phyloP scores from a whole-genome alignment of 2,797 vertebrate genomes.

The Tangara arthus region DNA sequence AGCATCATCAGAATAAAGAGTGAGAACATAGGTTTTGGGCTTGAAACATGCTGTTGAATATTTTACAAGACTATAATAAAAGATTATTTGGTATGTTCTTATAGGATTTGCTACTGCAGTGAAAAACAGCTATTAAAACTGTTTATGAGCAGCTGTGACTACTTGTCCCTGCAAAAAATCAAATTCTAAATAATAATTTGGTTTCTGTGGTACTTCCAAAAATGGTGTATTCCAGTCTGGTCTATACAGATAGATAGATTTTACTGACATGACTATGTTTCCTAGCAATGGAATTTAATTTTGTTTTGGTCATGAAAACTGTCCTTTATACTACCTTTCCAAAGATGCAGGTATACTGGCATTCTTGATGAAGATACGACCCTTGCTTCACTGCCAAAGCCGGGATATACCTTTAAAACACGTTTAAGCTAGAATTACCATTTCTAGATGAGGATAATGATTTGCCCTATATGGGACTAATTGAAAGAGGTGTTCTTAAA shows the following conservation, averaged over 20 bases:
- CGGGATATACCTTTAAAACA: background rate
- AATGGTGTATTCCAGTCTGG: background rate
- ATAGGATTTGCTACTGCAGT: background rate
- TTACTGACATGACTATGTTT: background rate
- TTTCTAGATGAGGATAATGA: background rate
- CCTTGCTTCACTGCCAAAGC: background rate
- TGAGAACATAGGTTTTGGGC: background rate
- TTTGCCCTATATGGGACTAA: background rate
- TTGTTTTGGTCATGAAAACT: background rate
- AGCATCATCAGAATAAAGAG: background rate
- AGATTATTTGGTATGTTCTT: background rate
- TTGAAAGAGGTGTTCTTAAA: background rate
- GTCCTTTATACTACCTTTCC: background rate
- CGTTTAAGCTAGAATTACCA: background rate
- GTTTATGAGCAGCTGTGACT: background rate
- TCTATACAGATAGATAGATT: background rate
- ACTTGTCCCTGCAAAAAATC: background rate
- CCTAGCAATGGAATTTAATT: background rate
- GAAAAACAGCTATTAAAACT: conserved; percentile 4
- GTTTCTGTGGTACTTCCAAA: background rate
- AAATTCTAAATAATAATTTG: background rate
- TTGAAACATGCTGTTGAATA: background rate
- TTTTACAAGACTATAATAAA: conserved; percentile 2
- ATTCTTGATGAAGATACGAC: background rate
- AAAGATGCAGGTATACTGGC: background rate